Evolutionary conservation across 92 coral and sea anemone species (phyloP).

Genomic region (Pocillopora grandis): DNA sequence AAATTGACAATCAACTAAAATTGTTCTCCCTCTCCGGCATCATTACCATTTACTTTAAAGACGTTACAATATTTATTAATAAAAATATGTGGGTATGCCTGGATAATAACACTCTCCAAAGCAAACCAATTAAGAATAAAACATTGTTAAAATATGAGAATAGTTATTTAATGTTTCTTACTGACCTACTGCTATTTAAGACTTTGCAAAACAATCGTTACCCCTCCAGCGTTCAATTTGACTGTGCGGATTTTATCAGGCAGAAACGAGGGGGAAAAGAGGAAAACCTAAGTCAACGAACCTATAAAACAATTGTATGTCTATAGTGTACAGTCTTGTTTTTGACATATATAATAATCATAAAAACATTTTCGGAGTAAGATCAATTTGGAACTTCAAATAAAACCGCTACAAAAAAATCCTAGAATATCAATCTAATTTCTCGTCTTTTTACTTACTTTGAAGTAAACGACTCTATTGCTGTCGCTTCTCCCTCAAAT

Average conservation of each 20-base stretch:
- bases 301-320: not conserved
- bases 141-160: constrained; percentile 16
- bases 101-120: not conserved
- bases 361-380: no score
- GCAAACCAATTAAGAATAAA: constrained; percentile 1
- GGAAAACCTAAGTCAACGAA: not conserved
- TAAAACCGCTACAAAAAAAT: not conserved
- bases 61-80: not conserved
- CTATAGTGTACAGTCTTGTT: not conserved
- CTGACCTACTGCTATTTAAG: not conserved
- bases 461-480: no score
- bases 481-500: no score
- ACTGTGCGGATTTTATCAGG: not conserved
- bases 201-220: not conserved
- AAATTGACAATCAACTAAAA: not conserved
- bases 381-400: no score
- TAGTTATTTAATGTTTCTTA: not conserved
- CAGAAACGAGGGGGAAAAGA: not conserved
- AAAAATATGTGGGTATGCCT: constrained; percentile 1
- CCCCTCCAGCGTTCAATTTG: not conserved
- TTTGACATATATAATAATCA: not conserved
- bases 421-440: not conserved
- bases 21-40: no score
- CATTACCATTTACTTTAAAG: no score
- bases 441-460: no score